Evolutionary conservation across 2,797 vertebrate species (phyloP).

Genomic region (Hemibagrus guttatus): DNA sequence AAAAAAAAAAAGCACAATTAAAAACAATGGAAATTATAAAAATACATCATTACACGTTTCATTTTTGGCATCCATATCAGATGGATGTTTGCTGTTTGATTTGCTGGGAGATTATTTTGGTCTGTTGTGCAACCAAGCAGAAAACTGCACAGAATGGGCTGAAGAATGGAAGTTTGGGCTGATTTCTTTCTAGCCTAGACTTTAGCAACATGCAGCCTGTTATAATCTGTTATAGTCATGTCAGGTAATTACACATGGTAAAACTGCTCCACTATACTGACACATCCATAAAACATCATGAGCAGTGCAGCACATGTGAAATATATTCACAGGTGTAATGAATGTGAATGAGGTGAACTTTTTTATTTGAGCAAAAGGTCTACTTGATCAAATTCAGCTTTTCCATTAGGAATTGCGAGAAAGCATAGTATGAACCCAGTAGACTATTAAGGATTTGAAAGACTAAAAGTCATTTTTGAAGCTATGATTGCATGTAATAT

Average conservation of each 20-base stretch:
- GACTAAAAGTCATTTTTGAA: background rate
- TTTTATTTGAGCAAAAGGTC: background rate
- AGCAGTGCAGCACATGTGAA: background rate
- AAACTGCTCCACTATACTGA: background rate
- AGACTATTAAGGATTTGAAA: background rate
- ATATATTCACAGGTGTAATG: background rate
- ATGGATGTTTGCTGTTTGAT: background rate
- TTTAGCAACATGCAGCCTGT: background rate
- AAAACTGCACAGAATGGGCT: background rate
- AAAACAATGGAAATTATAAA: background rate
- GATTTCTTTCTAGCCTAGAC: background rate
- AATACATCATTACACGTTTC: background rate
- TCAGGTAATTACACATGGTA: background rate
- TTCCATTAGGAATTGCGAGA: background rate
- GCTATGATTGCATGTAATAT: background rate
- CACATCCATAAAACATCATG: background rate
- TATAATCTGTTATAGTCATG: background rate
- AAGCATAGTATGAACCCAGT: background rate
- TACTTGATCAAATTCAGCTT: background rate
- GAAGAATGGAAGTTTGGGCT: background rate
- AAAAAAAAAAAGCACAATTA: background rate
- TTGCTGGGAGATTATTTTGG: background rate
- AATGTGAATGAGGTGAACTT: background rate
- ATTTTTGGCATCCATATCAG: background rate
- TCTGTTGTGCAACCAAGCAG: background rate